Evolutionary conservation across 1,140 invertebrate species (phyloP).

Genomic region (Heliconius eleuchia): DNA sequence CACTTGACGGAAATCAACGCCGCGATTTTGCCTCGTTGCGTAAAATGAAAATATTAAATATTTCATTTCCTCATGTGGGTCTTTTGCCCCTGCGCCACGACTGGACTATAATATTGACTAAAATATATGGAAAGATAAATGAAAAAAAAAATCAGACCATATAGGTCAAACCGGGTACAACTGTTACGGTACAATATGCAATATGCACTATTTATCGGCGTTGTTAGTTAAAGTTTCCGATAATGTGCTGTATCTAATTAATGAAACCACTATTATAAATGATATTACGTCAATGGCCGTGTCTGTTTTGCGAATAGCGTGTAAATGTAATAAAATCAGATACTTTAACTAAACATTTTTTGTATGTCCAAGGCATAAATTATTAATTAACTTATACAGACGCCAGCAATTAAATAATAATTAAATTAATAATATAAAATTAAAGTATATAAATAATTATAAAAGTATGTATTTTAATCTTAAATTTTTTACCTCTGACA

Average conservation of each 20-base stretch:
- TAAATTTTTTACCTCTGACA: constrained; percentile 80
- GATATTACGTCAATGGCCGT: constrained; percentile 15
- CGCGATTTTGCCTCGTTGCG: too few relatives aligned
- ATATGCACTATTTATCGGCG: background rate
- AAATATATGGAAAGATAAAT: background rate
- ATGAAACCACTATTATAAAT: constrained; percentile 12
- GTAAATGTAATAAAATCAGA: background rate
- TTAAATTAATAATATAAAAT: background rate
- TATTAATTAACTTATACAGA: background rate
- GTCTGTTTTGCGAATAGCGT: background rate
- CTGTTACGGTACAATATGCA: background rate
- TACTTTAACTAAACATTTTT: background rate
- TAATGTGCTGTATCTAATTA: constrained; percentile 14
- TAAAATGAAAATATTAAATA: too few relatives aligned
- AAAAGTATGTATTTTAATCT: background rate
- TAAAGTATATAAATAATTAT: background rate
- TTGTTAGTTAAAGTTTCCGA: constrained; percentile 4
- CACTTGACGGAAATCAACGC: too few relatives aligned
- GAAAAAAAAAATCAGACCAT: background rate
- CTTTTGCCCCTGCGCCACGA: too few relatives aligned
- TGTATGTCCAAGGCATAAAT: constrained; percentile 4
- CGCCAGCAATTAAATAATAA: background rate
- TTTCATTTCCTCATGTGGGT: too few relatives aligned
- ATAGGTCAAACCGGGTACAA: background rate
- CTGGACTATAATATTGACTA: background rate